Percentiles rank a stretch among this genome's conserved stretches.
These are phyloP conservation scores for Agriopis aurantiaria DNA, from an alignment of 2,888 invertebrate species.

Conservation along the genomic window DNA sequence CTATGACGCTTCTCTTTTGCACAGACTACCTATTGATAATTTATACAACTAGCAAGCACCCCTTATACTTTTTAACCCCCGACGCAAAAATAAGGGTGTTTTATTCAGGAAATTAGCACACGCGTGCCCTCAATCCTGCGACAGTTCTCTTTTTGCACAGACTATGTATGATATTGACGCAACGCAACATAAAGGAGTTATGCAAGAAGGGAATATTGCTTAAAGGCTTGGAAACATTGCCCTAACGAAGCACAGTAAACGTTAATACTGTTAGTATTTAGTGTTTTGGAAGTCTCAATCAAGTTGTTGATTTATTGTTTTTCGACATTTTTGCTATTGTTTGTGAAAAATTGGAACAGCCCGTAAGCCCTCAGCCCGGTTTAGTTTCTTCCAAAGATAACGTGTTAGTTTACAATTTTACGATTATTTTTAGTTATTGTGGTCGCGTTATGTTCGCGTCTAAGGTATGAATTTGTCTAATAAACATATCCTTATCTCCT, in stretches of 20 bases:
- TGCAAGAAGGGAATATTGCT: no score
- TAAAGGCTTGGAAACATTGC: slow-evolving; percentile 39
- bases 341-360: slow-evolving; percentile 38
- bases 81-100: no score
- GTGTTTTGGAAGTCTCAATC: slow-evolving; percentile 57
- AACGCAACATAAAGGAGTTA: no score
- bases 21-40: no score
- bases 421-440: slow-evolving; percentile 61
- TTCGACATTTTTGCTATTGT: slow-evolving; percentile 27
- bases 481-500: slow-evolving; percentile 85
- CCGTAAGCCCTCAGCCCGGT: slow-evolving; percentile 60
- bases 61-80: no score
- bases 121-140: no score
- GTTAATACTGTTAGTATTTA: slow-evolving; percentile 45
- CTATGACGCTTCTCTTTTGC: no score
- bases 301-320: slow-evolving; percentile 46
- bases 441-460: slow-evolving; percentile 61
- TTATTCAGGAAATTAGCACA: no score
- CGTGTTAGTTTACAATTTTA: slow-evolving; percentile 66
- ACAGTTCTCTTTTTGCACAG: no score
- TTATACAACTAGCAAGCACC: no score
- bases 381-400: slow-evolving; percentile 85
- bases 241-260: slow-evolving; percentile 45
- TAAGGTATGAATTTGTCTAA: slow-evolving; percentile 81
- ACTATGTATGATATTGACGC: no score